phyloP scores from a whole-genome alignment of 2,888 invertebrate species.

The Penaeus monodon region DNA sequence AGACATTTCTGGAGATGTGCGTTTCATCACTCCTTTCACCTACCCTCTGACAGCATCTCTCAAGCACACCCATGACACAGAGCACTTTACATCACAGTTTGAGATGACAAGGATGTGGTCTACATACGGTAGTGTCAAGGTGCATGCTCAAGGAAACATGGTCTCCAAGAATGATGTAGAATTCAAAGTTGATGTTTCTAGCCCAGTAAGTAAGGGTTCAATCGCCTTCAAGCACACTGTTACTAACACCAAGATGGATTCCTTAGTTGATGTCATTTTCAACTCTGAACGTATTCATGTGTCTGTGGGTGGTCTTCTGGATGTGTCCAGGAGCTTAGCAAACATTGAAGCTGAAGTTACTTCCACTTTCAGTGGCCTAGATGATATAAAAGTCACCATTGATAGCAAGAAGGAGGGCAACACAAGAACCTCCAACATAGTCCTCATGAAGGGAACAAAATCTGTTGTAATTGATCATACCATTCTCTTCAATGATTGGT shows the following conservation, averaged over 20 bases:
- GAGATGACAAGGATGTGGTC: conserved; percentile 54
- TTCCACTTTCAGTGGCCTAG: conserved; percentile 45
- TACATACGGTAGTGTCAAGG: conserved; percentile 37
- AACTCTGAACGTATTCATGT: conserved; percentile 41
- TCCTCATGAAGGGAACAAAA: conserved; percentile 20
- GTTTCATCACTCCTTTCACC: conserved; percentile 55
- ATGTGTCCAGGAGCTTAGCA: conserved; percentile 12
- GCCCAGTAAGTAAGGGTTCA: conserved; percentile 32
- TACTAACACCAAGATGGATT: conserved; percentile 34
- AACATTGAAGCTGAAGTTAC: conserved; percentile 37
- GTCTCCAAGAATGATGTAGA: conserved; percentile 14
- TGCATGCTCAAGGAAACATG: conserved; percentile 25
- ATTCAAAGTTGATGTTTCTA: conserved; percentile 32
- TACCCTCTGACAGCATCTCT: conserved; percentile 39
- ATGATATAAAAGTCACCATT: conserved; percentile 48
- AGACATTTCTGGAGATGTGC: conserved; percentile 35
- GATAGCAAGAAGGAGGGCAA: conserved; percentile 29
- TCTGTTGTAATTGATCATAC: conserved; percentile 38
- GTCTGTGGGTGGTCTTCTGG: conserved; percentile 30
- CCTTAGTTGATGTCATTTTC: conserved; percentile 18
- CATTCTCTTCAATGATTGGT: conserved; percentile 27
- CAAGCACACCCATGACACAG: conserved; percentile 21
- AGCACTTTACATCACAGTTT: conserved; percentile 33
- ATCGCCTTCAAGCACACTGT: conserved; percentile 44
- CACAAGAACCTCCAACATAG: conserved; percentile 28